A percentile compares a stretch with the other conserved stretches of the same genome.
phyloP scores from a whole-genome alignment of 2,113 vertebrate species.

The Mungos mungo region DNA sequence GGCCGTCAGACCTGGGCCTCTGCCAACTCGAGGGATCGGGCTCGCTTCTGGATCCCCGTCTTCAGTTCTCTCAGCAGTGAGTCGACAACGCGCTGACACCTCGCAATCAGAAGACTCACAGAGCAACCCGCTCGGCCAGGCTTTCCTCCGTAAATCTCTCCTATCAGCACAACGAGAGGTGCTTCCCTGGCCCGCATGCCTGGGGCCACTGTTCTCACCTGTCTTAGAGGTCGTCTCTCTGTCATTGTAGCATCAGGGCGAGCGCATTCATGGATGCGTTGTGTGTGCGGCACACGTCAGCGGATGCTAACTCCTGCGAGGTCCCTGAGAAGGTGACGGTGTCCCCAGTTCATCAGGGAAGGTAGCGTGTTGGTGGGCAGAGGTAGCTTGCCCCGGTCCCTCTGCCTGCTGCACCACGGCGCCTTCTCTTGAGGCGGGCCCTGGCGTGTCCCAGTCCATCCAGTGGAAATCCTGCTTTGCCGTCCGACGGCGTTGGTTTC shows the following conservation, averaged over 20 bases:
- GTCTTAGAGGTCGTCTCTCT: neutral
- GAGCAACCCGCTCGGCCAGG: neutral
- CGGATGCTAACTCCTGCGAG: accelerated
- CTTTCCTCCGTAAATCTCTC: neutral
- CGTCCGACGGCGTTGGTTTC: neutral
- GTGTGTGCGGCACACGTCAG: accelerated
- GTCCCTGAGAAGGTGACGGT: neutral
- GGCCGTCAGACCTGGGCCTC: conserved; percentile 70
- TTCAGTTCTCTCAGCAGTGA: conserved; percentile 46
- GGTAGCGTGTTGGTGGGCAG: neutral
- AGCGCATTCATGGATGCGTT: neutral
- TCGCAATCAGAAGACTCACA: conserved; percentile 14
- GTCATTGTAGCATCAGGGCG: neutral
- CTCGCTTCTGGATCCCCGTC: conserved; percentile 50
- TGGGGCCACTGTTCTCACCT: too few species aligned
- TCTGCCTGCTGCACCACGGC: neutral
- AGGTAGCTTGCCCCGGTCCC: neutral
- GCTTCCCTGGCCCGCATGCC: accelerated
- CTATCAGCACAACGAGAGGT: neutral
- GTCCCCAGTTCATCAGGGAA: neutral
- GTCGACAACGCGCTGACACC: neutral
- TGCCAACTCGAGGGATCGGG: neutral
- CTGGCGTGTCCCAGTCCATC: neutral
- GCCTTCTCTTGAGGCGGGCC: neutral
- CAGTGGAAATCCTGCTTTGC: neutral